Evolutionary conservation across 2,888 invertebrate species (phyloP), one percentile per base, ranked within the genome.

Genomic region (Idaea aversata): DNA sequence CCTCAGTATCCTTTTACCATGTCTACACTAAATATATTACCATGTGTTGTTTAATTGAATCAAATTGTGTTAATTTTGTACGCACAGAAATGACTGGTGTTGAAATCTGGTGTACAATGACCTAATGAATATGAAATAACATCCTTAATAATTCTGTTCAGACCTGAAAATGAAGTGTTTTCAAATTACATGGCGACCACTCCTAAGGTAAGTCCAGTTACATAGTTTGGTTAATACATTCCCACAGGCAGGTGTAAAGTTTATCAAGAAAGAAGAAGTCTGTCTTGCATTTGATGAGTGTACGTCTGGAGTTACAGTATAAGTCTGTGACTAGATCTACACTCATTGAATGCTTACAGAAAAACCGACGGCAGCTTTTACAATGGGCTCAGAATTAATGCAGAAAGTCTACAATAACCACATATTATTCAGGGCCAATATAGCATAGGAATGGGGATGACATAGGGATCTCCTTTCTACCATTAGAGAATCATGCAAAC

Each of bases 311-410:
- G 88, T 62, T 93, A 90, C 95, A 95, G 94, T 94, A 78, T 70
- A 75, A 74, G 85, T 72, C 87, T 95, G 96, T 96, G 96, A 96
- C 96, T 96, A 96, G 96, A 96, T 96, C 96, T 96, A 96, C 96
- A 96, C 96, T 96, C 96, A 96, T 96, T 96, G 96, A 96, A 90
- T 93, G 89, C 89, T 82, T 80, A 79, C 74, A 87, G 87, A 57
- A 38, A 25, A 25, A 25, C 3, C 61, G 62, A 66, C 67, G 65
- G 57, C 47, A 47, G 2, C 47, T 10, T 47, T 10, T 47, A 47
- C 47, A 47, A 10, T 47, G 36, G 10, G 4, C 47, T 47, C 47
- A 10, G 13, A 47, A 47, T 47, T 7, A 47, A 7, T 47, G 47
- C 13, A 47, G 6, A 47, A 47, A 1, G 10, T 47, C 7, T 13